phyloP scores from a whole-genome alignment of 2,113 vertebrate species.

The Burhinus oedicnemus region DNA sequence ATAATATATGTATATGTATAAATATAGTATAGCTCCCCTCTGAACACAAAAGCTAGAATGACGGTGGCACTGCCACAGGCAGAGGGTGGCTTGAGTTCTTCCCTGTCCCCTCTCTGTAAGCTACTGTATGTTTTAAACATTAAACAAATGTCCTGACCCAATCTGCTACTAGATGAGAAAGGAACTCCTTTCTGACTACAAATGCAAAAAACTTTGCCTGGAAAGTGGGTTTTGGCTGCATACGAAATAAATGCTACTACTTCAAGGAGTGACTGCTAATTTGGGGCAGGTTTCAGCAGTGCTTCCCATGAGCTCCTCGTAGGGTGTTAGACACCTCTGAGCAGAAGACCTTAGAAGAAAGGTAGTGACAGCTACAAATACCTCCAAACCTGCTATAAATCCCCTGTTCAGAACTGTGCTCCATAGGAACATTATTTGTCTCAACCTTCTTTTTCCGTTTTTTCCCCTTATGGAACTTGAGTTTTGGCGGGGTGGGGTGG shows the following conservation, averaged over 20 bases:
- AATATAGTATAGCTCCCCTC: background rate
- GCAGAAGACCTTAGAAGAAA: background rate
- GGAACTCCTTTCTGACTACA: background rate
- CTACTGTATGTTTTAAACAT: background rate
- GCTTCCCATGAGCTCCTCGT: background rate
- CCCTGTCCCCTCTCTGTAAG: background rate
- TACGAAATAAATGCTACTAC: background rate
- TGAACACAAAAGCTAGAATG: background rate
- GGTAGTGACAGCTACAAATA: background rate
- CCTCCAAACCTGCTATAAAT: background rate
- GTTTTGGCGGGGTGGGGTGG: background rate
- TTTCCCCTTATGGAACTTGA: background rate
- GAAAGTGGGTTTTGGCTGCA: background rate
- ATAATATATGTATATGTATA: too few species aligned
- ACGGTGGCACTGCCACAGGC: background rate
- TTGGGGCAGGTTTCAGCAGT: background rate
- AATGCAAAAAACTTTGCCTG: background rate
- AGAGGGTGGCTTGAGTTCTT: background rate
- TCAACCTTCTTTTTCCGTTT: background rate
- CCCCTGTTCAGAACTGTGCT: background rate
- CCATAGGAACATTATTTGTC: background rate
- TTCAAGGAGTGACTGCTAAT: background rate
- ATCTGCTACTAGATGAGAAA: background rate
- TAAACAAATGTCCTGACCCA: background rate
- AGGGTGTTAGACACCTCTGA: background rate